phyloP scores from a whole-genome alignment of 2,113 vertebrate genomes.

The Actinemys pallida region DNA sequence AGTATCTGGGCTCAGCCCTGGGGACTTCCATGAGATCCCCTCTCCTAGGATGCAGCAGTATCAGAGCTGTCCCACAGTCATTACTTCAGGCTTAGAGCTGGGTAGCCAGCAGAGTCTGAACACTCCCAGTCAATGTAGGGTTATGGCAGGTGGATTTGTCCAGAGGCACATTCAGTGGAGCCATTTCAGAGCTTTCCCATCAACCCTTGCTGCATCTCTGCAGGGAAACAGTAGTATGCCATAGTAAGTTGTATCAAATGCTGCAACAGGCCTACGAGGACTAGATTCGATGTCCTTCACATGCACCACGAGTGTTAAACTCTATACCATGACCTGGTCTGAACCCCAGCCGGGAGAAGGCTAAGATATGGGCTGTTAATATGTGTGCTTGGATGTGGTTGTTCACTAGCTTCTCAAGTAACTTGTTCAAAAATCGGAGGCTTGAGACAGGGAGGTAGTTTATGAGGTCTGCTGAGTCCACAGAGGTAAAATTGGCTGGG shows the following conservation, averaged over 20 bases:
- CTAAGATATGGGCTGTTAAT: not conserved
- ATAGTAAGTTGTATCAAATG: not conserved
- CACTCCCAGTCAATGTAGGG: not conserved
- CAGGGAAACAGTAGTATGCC: not conserved
- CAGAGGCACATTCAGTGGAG: not conserved
- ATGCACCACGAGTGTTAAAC: not conserved
- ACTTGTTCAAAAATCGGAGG: not conserved
- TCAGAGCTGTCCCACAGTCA: not conserved
- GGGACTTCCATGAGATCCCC: fast-evolving
- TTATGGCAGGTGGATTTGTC: not conserved
- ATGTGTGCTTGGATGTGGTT: not conserved
- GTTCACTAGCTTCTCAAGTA: not conserved
- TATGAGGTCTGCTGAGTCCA: not conserved
- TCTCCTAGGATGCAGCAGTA: not conserved
- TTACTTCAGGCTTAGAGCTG: not conserved
- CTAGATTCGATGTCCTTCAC: not conserved
- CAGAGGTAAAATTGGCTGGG: not conserved
- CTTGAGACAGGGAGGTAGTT: not conserved
- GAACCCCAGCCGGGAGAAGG: not conserved
- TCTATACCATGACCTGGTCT: not conserved
- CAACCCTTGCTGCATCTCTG: not conserved
- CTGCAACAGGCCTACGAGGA: not conserved
- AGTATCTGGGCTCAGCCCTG: not conserved
- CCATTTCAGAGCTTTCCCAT: not conserved
- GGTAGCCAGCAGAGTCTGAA: not conserved